These are phyloP conservation scores for Calameuta pallipes DNA, from an alignment of 2,888 invertebrate species.

Conservation along the genomic window DNA sequence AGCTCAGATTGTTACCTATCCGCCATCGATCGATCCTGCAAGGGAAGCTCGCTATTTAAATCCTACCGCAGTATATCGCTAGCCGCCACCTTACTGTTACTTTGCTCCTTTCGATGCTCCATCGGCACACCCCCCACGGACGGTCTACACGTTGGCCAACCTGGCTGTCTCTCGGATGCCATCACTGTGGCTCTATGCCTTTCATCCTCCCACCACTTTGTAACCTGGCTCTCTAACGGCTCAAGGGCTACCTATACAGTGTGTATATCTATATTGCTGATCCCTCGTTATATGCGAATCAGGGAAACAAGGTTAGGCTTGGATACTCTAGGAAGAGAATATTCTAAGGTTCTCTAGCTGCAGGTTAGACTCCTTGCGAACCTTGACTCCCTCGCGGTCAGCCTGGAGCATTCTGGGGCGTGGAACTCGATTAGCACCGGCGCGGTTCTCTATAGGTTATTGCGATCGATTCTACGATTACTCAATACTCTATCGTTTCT, in stretches of 20 bases:
- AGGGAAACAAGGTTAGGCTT: neutral
- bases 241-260: neutral
- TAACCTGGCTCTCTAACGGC: neutral
- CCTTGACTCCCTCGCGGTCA: neutral
- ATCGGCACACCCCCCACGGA: neutral
- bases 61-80: neutral
- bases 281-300: neutral
- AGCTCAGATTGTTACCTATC: neutral
- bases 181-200: neutral
- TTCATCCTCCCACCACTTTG: neutral
- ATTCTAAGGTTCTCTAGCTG: neutral
- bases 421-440: neutral
- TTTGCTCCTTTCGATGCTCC: neutral
- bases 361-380: neutral
- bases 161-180: neutral
- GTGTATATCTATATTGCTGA: neutral
- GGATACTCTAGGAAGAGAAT: neutral
- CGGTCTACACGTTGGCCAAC: neutral
- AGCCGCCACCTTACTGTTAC: neutral
- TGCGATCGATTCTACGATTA: neutral
- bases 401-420: neutral
- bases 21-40: neutral
- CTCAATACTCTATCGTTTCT: neutral
- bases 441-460: neutral
- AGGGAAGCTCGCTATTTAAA: neutral